Conservation (phyloP, 2,797 vertebrate species). For the Hypotaenidia philippensis region DNA sequence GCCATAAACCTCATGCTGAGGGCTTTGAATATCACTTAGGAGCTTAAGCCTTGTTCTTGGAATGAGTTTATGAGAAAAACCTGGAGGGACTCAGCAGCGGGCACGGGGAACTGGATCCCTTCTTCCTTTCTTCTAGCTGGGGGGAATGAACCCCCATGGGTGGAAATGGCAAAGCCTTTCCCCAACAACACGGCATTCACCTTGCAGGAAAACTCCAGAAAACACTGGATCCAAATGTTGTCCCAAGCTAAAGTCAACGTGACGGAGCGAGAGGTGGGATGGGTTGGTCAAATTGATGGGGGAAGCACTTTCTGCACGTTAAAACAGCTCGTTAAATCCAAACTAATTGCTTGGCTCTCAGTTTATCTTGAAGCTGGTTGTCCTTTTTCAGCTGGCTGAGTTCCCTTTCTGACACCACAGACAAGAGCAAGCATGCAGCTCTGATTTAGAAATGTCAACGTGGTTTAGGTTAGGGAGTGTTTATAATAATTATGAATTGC, state of each 20-base stretch:
- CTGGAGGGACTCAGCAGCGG: not conserved
- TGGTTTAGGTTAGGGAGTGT: constrained; percentile 67
- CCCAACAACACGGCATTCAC: not conserved
- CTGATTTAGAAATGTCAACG: constrained; percentile 44
- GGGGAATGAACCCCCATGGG: not conserved
- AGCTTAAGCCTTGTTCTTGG: constrained; percentile 50
- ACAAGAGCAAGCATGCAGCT: constrained; percentile 27
- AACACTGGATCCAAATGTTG: not conserved
- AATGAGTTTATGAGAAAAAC: constrained; percentile 50
- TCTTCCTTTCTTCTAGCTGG: not conserved
- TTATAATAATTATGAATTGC: constrained; percentile 66
- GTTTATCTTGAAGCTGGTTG: not conserved
- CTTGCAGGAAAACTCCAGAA: not conserved
- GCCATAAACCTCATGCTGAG: constrained; percentile 59
- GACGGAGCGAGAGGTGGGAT: not conserved
- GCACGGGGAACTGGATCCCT: not conserved
- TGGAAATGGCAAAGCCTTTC: not conserved
- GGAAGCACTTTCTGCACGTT: not conserved
- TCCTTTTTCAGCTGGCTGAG: constrained; percentile 5
- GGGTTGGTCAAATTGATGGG: not conserved
- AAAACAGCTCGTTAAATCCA: not conserved
- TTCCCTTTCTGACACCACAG: constrained; percentile 35
- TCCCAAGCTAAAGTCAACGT: not conserved
- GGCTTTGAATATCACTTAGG: constrained; percentile 63
- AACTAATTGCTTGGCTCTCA: not conserved